A percentile compares a stretch with the other conserved stretches of the same genome.
Conservation (phyloP, 2,113 vertebrate species). For the Plecotus auritus region DNA sequence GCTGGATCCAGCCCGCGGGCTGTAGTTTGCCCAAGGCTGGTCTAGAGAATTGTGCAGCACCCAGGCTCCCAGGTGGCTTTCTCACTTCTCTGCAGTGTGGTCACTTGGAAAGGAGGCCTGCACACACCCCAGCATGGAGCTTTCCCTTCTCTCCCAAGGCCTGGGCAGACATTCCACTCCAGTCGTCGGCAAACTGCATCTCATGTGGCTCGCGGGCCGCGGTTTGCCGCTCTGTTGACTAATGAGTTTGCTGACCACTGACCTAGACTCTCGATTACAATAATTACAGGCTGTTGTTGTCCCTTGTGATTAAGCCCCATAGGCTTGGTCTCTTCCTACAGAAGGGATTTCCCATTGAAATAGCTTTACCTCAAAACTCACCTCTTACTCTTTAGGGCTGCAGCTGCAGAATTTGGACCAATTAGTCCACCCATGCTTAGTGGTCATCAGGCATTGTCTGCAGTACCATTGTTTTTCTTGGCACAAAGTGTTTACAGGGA, state of each 20-base stretch:
- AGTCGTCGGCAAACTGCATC: no score
- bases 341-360: neutral
- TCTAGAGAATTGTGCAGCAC: neutral
- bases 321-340: neutral
- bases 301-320: no score
- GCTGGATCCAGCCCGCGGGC: no score
- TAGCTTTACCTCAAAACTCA: neutral
- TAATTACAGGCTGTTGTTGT: no score
- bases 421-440: neutral
- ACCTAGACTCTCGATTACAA: no score
- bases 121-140: neutral
- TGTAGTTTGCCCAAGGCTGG: no score
- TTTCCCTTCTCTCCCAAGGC: neutral
- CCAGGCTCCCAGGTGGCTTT: neutral
- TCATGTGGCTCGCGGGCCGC: no score
- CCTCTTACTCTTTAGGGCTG: neutral
- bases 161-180: neutral
- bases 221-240: no score
- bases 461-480: neutral
- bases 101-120: neutral
- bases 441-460: neutral
- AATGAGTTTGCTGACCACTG: no score
- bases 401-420: neutral
- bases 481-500: neutral
- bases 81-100: neutral